Base-by-base conservation (phyloP, 2,797 vertebrate genomes). In the Borostomias antarcticus region DNA sequence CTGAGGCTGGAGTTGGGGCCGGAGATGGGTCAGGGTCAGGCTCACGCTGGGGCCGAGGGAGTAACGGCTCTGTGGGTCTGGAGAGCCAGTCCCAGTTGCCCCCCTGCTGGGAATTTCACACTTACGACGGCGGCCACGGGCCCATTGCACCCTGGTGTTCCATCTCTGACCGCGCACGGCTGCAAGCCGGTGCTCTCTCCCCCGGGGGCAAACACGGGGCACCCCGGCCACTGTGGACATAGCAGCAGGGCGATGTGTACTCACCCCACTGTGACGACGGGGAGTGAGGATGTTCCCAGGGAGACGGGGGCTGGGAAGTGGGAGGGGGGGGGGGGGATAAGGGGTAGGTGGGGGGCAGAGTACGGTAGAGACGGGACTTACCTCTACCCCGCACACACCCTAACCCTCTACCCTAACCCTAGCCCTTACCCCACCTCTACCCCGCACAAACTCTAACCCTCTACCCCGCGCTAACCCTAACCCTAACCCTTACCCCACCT, bases 211-310 rank as follows among this genome's bases (percentile, higher is more conserved):
- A 91, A 91, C 83, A 86, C 43, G 72, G 85, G 82, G 72, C 78
- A 79, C 75, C 81, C 82, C 54, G 70, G 77, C 65, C 78, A 67
- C 60, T 88, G 88, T 88, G 75, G 84, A 91, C 80, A 81, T 90
- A 89, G 78, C 87, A 83, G 76, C 78, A 77, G 40, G 79, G 70
- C 82, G 86, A 89, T 91, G 88, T 91, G 91, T 91, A 90, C 84
- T 91, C 82, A 68, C 78, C 78, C 56, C n/a, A 70, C 82, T 70
- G 79, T 88, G 84, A 75, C 68, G 87, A 85, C 74, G 70, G 61
- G 69, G 73, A 84, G 78, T 83, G 81, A 88, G 80, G 82, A 84
- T 74, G 80, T 90, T 91, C 87, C 88, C 90, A 90, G 83, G 85
- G 69, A 82, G 68, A 83, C 1, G 23, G 43, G 72, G 68, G 47